Evolutionary conservation across 2,888 invertebrate genomes (phyloP).

Genomic region (Brachycybe producta): DNA sequence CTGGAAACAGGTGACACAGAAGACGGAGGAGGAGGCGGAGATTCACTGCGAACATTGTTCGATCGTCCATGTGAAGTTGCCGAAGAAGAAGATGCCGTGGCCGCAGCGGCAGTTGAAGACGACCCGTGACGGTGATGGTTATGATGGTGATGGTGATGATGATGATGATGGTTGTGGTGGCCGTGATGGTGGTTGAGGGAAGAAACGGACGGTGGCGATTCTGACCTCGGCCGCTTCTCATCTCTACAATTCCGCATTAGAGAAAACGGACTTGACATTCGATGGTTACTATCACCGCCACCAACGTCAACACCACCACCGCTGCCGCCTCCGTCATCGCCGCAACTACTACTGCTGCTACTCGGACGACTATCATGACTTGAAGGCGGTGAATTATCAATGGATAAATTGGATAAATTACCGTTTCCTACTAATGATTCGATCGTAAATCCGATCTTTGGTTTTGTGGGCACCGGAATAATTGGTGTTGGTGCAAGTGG

Average conservation of each 20-base stretch:
- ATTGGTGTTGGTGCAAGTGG: conserved; percentile 88
- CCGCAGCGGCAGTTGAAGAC: conserved; percentile 6
- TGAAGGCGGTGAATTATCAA: conserved; percentile 31
- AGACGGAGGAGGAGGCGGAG: background rate
- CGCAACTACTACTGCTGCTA: conserved; percentile 29
- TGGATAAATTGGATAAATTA: conserved; percentile 23
- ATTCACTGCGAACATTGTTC: background rate
- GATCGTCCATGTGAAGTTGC: background rate
- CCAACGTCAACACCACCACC: background rate
- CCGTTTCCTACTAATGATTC: conserved; percentile 37
- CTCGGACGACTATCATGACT: conserved; percentile 27
- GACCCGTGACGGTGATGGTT: conserved; percentile 14
- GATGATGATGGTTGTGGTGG: conserved; percentile 13
- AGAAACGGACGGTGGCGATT: background rate
- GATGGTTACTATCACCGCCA: background rate
- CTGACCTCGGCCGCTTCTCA: background rate
- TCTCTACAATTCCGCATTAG: background rate
- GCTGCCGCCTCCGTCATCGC: conserved; percentile 9
- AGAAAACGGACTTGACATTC: background rate
- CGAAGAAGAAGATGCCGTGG: background rate
- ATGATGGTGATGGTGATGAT: conserved; percentile 3
- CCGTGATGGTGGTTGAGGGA: conserved; percentile 14
- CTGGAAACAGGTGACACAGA: background rate
- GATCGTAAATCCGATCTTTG: conserved; percentile 87
- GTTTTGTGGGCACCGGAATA: conserved; percentile 78